Conservation (phyloP, 1,140 invertebrate species). For the Bombus turneri region DNA sequence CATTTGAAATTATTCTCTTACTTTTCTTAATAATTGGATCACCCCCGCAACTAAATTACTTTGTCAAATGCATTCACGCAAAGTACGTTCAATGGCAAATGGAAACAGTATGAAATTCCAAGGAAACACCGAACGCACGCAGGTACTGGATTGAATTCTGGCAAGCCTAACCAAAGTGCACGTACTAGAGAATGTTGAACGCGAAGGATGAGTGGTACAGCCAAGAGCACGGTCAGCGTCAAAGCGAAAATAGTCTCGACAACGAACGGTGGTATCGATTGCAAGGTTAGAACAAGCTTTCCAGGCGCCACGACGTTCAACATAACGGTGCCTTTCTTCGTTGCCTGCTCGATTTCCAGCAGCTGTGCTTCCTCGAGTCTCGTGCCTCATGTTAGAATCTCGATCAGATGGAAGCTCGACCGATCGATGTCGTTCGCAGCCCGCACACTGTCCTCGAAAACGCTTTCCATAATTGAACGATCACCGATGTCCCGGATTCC, state of each 20-base stretch:
- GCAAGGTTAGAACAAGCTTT: constrained; percentile 72
- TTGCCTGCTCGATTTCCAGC: constrained; percentile 46
- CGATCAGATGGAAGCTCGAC: constrained; percentile 14
- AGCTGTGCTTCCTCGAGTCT: neutral
- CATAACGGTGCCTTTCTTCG: constrained; percentile 68
- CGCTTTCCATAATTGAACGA: constrained; percentile 67
- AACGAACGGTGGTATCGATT: constrained; percentile 71
- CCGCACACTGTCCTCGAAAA: constrained; percentile 48
- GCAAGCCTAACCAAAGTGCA: constrained; percentile 1
- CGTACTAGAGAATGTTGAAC: constrained; percentile 73
- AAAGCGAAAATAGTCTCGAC: constrained; percentile 73
- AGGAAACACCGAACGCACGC: neutral
- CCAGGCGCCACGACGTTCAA: constrained; percentile 67
- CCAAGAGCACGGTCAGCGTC: constrained; percentile 71
- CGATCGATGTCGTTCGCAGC: constrained; percentile 54
- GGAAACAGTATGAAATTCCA: neutral
- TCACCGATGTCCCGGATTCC: constrained; percentile 44
- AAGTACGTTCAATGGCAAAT: too few relatives aligned
- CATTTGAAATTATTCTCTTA: too few relatives aligned
- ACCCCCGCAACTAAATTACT: too few relatives aligned
- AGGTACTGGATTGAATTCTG: neutral
- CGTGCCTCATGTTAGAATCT: constrained; percentile 44
- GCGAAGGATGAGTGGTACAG: constrained; percentile 72
- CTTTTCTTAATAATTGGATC: too few relatives aligned
- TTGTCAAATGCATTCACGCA: too few relatives aligned